Conservation (phyloP, 2,888 invertebrate genomes). For the Papilio elwesi region DNA sequence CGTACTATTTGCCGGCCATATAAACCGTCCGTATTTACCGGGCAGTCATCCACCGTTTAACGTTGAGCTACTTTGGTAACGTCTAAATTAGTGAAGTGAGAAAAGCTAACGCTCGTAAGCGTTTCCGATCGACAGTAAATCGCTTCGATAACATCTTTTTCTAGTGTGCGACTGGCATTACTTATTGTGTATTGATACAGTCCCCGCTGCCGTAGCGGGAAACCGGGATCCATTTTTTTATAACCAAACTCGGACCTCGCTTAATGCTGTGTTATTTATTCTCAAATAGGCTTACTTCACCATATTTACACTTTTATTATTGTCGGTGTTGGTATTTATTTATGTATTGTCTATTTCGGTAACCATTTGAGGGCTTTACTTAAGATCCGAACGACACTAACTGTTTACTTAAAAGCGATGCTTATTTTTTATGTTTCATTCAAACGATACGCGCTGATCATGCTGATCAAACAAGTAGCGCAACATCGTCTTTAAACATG, state of each 20-base stretch:
- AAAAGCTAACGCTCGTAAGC: conserved; percentile 80
- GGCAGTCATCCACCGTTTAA: conserved; percentile 79
- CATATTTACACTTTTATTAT: conserved; percentile 64
- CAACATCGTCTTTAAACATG: background rate
- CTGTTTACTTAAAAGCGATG: conserved; percentile 25
- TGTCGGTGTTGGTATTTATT: conserved; percentile 57
- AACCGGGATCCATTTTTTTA: conserved; percentile 67
- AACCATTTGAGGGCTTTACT: conserved; percentile 49
- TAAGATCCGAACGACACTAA: conserved; percentile 21
- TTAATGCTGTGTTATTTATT: conserved; percentile 65
- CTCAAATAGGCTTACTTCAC: conserved; percentile 63
- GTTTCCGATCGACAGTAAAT: conserved; percentile 77
- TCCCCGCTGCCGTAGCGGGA: conserved; percentile 65
- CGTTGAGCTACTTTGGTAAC: conserved; percentile 80
- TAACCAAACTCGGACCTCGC: conserved; percentile 67
- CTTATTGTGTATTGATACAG: conserved; percentile 75
- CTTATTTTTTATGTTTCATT: conserved; percentile 14
- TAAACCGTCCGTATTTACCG: conserved; percentile 79
- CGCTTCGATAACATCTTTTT: conserved; percentile 77
- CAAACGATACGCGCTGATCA: background rate
- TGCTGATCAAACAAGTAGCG: background rate
- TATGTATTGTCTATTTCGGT: conserved; percentile 59
- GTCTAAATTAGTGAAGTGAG: conserved; percentile 83
- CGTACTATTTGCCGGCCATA: conserved; percentile 77
- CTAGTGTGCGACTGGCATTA: conserved; percentile 68